Evolutionary conservation across 2,797 vertebrate species (phyloP).

Genomic region (Molossus alvarezi): DNA sequence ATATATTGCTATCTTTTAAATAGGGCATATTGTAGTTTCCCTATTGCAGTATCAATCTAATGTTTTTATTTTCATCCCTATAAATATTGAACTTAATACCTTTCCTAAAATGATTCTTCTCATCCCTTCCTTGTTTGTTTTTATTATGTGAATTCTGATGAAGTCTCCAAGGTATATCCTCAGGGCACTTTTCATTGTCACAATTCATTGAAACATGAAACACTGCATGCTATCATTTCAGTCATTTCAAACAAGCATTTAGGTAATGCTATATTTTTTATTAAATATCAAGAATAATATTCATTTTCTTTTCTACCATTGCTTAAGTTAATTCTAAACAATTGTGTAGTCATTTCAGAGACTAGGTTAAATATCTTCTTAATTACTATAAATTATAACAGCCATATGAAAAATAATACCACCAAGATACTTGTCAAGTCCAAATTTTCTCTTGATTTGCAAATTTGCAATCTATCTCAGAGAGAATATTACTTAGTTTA

Average conservation of each 20-base stretch:
- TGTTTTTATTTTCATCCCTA: neutral
- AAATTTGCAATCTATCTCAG: neutral
- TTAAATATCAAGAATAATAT: conserved; percentile 15
- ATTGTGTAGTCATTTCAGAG: neutral
- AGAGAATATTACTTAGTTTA: neutral
- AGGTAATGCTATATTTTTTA: neutral
- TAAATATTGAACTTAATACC: conserved; percentile 29
- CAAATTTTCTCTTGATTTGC: neutral
- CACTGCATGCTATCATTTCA: neutral
- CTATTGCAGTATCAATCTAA: neutral
- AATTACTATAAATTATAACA: neutral
- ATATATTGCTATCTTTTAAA: neutral
- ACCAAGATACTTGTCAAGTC: neutral
- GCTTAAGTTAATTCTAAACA: conserved; percentile 33
- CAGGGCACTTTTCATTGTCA: neutral
- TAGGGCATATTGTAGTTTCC: neutral
- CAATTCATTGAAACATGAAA: conserved; percentile 19
- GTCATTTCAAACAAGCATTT: neutral
- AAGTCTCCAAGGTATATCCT: conserved; percentile 38
- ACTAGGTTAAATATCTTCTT: neutral
- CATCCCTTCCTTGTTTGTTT: conserved; percentile 10
- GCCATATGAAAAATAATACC: neutral
- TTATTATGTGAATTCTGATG: conserved; percentile 37
- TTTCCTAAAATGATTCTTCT: conserved; percentile 38
- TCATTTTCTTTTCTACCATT: conserved; percentile 18